These are phyloP conservation scores for Saturnia pavonia DNA, from an alignment of 2,888 invertebrate genomes.

Conservation along the genomic window DNA sequence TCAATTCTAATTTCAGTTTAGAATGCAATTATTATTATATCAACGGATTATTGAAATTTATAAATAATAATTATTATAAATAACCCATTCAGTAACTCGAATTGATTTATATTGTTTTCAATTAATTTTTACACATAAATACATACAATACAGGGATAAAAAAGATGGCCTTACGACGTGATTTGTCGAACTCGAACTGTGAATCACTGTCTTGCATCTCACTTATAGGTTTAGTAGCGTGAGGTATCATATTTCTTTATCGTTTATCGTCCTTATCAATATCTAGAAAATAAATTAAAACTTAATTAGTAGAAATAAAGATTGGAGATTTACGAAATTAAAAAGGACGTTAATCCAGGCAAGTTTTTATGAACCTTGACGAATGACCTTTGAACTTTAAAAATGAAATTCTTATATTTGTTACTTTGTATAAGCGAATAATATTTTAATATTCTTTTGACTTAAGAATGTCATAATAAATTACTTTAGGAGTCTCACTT, in stretches of 20 bases:
- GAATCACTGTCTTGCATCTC: slow-evolving; percentile 45
- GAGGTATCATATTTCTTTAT: slow-evolving; percentile 55
- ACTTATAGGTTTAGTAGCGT: slow-evolving; percentile 46
- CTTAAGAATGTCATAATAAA: no score
- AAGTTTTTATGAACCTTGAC: no score
- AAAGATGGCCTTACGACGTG: slow-evolving; percentile 43
- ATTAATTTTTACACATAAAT: no score
- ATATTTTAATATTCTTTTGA: no score
- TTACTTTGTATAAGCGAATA: no score
- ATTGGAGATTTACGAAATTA: not conserved
- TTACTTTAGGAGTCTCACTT: no score
- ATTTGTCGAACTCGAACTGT: slow-evolving; percentile 40
- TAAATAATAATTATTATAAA: not conserved
- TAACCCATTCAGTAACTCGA: not conserved
- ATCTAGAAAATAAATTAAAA: not conserved
- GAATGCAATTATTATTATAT: not conserved
- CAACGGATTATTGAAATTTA: not conserved
- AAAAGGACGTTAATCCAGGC: not conserved
- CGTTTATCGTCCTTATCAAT: not conserved
- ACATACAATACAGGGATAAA: not conserved
- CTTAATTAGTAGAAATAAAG: not conserved
- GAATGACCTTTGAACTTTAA: no score
- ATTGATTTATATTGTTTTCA: not conserved
- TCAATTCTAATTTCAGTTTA: not conserved
- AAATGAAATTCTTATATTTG: no score